These are phyloP conservation scores for Branchipolynoe longqiensis DNA, from an alignment of 2,888 invertebrate species.

Conservation along the genomic window DNA sequence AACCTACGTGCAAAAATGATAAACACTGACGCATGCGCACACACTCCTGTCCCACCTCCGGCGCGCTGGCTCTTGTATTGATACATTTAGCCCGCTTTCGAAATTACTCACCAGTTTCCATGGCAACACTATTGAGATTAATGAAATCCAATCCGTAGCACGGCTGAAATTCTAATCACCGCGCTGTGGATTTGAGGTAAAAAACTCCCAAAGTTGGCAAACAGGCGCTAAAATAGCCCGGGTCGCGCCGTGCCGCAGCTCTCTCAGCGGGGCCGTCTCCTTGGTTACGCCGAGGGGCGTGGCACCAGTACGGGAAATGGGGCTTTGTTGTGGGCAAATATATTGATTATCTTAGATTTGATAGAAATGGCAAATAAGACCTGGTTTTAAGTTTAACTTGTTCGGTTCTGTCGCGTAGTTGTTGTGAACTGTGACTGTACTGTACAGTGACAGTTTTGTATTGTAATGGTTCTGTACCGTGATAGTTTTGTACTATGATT, in stretches of 20 bases:
- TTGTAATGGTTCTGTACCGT: too few relatives aligned
- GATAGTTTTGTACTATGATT: too few relatives aligned
- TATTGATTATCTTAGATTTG: too few relatives aligned
- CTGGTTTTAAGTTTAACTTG: too few relatives aligned
- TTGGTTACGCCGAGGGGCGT: background rate
- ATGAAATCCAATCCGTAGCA: constrained; percentile 27
- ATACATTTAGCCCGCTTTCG: constrained; percentile 20
- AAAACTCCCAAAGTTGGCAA: constrained; percentile 3
- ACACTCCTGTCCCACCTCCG: too few relatives aligned
- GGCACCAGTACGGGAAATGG: too few relatives aligned
- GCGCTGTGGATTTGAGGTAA: constrained; percentile 7
- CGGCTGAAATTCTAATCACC: constrained; percentile 30
- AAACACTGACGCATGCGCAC: background rate
- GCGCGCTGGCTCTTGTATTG: background rate
- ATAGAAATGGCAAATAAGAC: too few relatives aligned
- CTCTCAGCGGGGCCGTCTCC: background rate
- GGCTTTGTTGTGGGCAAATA: too few relatives aligned
- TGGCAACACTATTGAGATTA: constrained; percentile 28
- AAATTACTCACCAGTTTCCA: constrained; percentile 18
- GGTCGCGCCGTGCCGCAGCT: background rate
- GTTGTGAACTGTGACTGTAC: too few relatives aligned
- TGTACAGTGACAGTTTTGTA: too few relatives aligned
- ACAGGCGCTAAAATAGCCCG: constrained; percentile 33
- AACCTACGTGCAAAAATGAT: background rate
- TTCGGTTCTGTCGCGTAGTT: too few relatives aligned